Base-by-base conservation (phyloP, 2,797 vertebrate genomes). In the Odontamblyopus rebecca region DNA sequence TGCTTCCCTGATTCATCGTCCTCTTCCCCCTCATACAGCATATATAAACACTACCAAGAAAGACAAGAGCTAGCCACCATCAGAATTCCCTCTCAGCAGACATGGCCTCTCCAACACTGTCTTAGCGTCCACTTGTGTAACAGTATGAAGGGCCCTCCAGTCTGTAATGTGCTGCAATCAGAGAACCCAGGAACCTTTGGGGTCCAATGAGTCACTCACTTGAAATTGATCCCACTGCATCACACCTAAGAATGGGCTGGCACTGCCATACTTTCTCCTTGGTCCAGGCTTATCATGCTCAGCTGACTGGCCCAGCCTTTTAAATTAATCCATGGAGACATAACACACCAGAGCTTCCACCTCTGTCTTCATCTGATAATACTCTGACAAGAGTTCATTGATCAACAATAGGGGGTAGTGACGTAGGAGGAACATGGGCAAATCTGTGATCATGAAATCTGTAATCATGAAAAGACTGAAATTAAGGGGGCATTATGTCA, bases 91-190 rank as follows among this genome's bases (percentile, higher is more conserved):
- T 23, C 50, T 41, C 18, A 12, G 48, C 16, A 60, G 66, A 72
- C 72, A 66, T 30, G 59, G 7, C 74, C 69, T 78, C 82, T 74
- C 77, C 77, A 78, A 78, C 67, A 68, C 29, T 74, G 71, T 66
- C 53, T 73, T 2, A 30, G 73, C 44, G 71, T 81, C 66, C 81
- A 78, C 84, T 86, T 86, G 78, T 80, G 73, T 66, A 79, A 73
- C 73, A 72, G 78, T 26, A 67, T 87, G 80, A 81, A 88, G 84
- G 80, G 73, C 73, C 71, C 88, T 88, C 85, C 81, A 80, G 82
- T 85, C 81, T 85, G 71, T 85, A 84, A 89, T 92, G 85, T 86
- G 73, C 83, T 82, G 86, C 88, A 92, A 91, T 92, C 86, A 89
- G 79, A 84, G 77, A 81, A 77, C 84, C 75, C 41, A 60, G 61